phyloP scores from a whole-genome alignment of 1,140 invertebrate genomes.

The Ectropis grisescens region DNA sequence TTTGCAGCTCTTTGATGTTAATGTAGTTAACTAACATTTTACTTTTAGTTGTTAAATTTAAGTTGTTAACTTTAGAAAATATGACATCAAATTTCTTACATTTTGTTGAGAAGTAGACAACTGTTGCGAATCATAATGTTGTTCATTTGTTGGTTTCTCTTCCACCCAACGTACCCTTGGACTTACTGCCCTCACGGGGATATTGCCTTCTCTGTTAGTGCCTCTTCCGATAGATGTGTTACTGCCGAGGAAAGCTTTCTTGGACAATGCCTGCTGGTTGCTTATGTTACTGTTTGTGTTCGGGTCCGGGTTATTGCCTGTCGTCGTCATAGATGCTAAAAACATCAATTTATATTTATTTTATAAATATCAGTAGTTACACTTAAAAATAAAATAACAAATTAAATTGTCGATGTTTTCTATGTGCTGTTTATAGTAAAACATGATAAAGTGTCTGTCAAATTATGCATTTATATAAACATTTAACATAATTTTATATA shows the following conservation, averaged over 20 bases:
- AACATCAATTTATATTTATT: slow-evolving; percentile 10
- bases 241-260: slow-evolving; percentile 65
- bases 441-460: slow-evolving; percentile 51
- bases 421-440: no score
- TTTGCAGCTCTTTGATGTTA: no score
- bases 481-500: neutral
- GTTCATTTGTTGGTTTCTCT: slow-evolving; percentile 46
- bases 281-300: slow-evolving; percentile 39
- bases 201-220: slow-evolving; percentile 50
- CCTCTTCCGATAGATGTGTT: slow-evolving; percentile 59
- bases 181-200: slow-evolving; percentile 65
- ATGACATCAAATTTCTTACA: no score
- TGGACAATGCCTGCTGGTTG: slow-evolving; percentile 61
- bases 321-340: slow-evolving; percentile 69
- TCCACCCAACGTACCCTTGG: slow-evolving; percentile 63
- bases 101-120: slow-evolving; percentile 56
- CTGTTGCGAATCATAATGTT: slow-evolving; percentile 41
- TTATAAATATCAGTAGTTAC: slow-evolving; percentile 4
- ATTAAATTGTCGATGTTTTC: no score
- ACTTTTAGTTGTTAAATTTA: no score
- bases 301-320: slow-evolving; percentile 57
- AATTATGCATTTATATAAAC: slow-evolving; percentile 33
- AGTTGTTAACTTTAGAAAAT: no score
- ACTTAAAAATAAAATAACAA: no score
- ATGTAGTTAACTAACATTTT: no score